Base-by-base conservation (phyloP, 1,140 invertebrate genomes). In the Hesperophylax magnus region DNA sequence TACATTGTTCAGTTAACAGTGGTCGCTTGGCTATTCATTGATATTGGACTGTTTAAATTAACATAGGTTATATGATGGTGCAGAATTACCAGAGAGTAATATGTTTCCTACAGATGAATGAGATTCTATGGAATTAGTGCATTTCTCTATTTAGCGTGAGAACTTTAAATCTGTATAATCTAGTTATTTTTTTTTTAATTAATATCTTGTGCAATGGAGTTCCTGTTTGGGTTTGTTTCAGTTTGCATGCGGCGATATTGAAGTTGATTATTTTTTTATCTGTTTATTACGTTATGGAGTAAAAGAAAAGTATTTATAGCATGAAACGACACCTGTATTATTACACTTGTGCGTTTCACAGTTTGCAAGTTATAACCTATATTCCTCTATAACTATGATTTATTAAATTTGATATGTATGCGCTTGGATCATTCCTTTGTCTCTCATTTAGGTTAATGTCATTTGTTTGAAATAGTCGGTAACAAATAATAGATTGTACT, bases 361-460 rank as follows among this genome's bases (percentile, higher is more conserved):
- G 34, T 39, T 39, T 39, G 34, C 34, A 39, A 39, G 34, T 39
- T 39, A 5, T 39, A 39, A 39, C 34, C 34, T 39, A 20, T 56
- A 56, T 56, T 56, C 54, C 54, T 56, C 54, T 56, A 56, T 56
- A 8, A 56, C 18, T 56, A 39, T 56, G 54, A 56, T 39, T 39
- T 39, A 39, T 39, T 39, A 63, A 61, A 77, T 27, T 18, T 77
- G 31, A 79, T 74, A 60, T 61, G 65, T 80, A 79, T 75, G 76
- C 71, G 79, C 82, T 83, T 80, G 80, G 78, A 83, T 83, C 82
- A 83, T 83, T 83, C 82, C 82, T 79, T 71, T 69, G 47, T 74
- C 77, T 79, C 78, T 75, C 61, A 72, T 61, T 80, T 83, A 83
- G 82, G 58, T 80, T 83, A 63, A 74, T 74, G 31, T 79, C 24